Evolutionary conservation across 2,888 invertebrate genomes (phyloP).

Genomic region (Suillia variegata): DNA sequence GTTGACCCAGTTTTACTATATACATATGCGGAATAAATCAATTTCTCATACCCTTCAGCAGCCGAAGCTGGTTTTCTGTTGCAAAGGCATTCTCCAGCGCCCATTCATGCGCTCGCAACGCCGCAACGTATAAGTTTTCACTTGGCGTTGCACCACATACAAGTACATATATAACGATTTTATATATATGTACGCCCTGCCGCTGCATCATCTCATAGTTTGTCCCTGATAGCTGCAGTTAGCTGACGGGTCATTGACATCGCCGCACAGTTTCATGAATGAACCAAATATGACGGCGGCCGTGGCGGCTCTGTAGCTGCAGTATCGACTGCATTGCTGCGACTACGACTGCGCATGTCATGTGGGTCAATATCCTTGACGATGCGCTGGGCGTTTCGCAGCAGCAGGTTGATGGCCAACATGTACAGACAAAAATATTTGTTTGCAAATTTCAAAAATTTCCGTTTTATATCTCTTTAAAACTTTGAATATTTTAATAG

Average conservation of each 20-base stretch:
- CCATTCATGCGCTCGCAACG: no score
- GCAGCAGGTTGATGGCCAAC: not conserved
- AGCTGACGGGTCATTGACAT: conserved; percentile 32
- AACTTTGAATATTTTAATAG: no score
- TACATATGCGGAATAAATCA: not conserved
- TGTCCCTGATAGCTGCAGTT: not conserved
- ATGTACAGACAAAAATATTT: not conserved
- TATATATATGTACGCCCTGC: no score
- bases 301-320: conserved; percentile 30
- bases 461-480: not conserved
- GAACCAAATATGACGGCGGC: conserved; percentile 25
- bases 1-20: conserved; percentile 36
- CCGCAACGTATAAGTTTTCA: no score
- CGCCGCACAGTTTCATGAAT: conserved; percentile 26
- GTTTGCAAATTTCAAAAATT: not conserved
- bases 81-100: conserved; percentile 22
- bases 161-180: no score
- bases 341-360: conserved; percentile 55
- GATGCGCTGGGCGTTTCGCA: not conserved
- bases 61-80: conserved; percentile 6
- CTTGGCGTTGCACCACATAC: no score
- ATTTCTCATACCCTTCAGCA: not conserved
- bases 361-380: conserved; percentile 55
- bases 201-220: no score
- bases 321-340: conserved; percentile 28